Conservation (phyloP, 1,140 invertebrate genomes). For the Sinella curviseta region DNA sequence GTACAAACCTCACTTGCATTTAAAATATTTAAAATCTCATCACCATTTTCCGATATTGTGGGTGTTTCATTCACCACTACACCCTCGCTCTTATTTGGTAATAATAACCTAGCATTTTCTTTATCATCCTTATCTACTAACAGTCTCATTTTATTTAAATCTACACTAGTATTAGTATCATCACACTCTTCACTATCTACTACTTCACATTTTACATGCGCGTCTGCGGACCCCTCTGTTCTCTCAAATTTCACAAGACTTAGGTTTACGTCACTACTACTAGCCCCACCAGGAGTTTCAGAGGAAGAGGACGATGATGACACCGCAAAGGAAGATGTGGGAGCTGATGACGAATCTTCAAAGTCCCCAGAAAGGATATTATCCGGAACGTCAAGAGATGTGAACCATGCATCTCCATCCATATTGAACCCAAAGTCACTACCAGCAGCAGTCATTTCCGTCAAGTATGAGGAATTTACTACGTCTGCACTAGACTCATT, state of each 20-base stretch:
- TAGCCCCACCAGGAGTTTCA: neutral
- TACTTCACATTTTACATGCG: conserved; percentile 32
- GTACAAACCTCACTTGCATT: conserved; percentile 25
- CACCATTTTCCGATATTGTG: conserved; percentile 12
- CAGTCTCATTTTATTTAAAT: conserved; percentile 32
- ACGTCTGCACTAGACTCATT: conserved; percentile 32
- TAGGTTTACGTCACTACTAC: neutral
- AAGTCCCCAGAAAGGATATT: neutral
- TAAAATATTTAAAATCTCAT: conserved; percentile 27
- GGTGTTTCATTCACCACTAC: neutral
- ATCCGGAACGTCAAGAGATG: neutral
- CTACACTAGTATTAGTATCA: conserved; percentile 29
- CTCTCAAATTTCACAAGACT: neutral
- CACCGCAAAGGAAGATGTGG: neutral
- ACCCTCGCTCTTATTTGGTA: conserved; percentile 22
- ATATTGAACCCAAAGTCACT: neutral
- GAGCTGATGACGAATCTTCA: neutral
- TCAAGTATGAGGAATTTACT: conserved; percentile 31
- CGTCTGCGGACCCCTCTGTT: conserved; percentile 2
- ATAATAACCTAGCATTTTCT: conserved; percentile 38
- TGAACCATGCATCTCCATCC: neutral
- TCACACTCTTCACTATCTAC: conserved; percentile 36
- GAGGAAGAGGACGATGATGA: neutral
- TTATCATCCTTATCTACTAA: conserved; percentile 46
- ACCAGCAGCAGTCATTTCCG: neutral